phyloP scores from a whole-genome alignment of 2,888 invertebrate species.

The Aspidiotus destructor region DNA sequence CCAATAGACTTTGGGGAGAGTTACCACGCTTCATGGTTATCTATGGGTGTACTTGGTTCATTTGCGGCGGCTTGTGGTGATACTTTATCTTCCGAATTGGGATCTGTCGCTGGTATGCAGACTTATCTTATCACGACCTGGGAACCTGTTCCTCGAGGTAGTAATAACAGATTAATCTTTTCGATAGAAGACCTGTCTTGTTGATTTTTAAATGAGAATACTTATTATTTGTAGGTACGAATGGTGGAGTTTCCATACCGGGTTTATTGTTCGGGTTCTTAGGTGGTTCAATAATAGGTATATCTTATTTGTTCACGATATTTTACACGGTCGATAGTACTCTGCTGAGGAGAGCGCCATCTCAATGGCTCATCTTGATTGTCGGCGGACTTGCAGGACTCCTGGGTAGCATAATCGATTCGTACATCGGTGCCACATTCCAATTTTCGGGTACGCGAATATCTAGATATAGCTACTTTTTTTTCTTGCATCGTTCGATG shows the following conservation, averaged over 20 bases:
- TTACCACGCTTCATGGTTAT: slow-evolving; percentile 74
- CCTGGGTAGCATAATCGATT: slow-evolving; percentile 71
- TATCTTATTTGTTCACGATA: slow-evolving; percentile 59
- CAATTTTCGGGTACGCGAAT: slow-evolving; percentile 65
- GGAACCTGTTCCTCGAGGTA: slow-evolving; percentile 63
- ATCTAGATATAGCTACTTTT: neutral
- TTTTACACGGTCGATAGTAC: slow-evolving; percentile 53
- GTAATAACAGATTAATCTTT: slow-evolving; percentile 12
- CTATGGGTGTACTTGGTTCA: slow-evolving; percentile 60
- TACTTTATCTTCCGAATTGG: slow-evolving; percentile 84
- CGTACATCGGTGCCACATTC: slow-evolving; percentile 69
- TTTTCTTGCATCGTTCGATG: too few relatives aligned
- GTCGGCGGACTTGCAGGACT: slow-evolving; percentile 65
- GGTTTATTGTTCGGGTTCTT: slow-evolving; percentile 50
- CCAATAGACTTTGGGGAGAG: slow-evolving; percentile 65
- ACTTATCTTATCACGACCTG: slow-evolving; percentile 67
- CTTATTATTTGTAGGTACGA: slow-evolving; percentile 54
- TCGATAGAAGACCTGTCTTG: neutral
- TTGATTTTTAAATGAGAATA: too few relatives aligned
- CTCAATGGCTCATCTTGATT: slow-evolving; percentile 70
- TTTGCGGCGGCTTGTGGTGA: slow-evolving; percentile 58
- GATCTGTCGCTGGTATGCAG: slow-evolving; percentile 57
- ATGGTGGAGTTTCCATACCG: slow-evolving; percentile 66
- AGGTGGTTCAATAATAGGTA: slow-evolving; percentile 62
- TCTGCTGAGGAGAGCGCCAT: slow-evolving; percentile 51